A percentile compares a stretch with the other conserved stretches of the same genome.
These are phyloP conservation scores for Adelphocoris suturalis DNA, from an alignment of 2,888 invertebrate genomes.

Conservation along the genomic window DNA sequence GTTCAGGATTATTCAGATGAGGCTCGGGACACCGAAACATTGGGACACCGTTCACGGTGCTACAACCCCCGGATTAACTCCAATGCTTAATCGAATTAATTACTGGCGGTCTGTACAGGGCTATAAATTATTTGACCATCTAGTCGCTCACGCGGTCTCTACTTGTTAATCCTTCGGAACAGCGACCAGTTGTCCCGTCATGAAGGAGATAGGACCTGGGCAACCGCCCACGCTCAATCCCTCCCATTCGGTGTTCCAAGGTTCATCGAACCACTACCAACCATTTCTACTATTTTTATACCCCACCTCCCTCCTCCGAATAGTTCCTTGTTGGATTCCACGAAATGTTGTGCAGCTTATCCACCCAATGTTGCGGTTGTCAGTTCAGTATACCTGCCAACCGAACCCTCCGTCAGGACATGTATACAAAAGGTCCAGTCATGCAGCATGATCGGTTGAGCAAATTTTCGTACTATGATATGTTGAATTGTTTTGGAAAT, in stretches of 20 bases:
- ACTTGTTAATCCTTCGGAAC: not conserved
- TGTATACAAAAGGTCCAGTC: not conserved
- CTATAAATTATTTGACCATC: constrained; percentile 22
- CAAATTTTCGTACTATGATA: no score
- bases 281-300: not conserved
- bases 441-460: no score
- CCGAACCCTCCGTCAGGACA: not conserved
- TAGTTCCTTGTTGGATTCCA: not conserved
- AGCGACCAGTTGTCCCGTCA: not conserved
- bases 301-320: not conserved
- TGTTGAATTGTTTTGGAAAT: no score
- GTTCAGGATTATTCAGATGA: no score
- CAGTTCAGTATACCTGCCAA: not conserved
- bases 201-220: not conserved
- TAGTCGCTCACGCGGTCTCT: not conserved
- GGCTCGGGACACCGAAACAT: no score
- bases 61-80: not conserved
- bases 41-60: not conserved
- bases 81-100: not conserved
- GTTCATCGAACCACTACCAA: not conserved
- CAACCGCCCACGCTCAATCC: not conserved
- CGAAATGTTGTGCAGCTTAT: not conserved
- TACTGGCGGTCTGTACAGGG: not conserved
- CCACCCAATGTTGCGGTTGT: not conserved
- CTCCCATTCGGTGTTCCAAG: constrained; percentile 20